Conservation (phyloP, 2,113 vertebrate species). For the Anoplopoma fimbria region DNA sequence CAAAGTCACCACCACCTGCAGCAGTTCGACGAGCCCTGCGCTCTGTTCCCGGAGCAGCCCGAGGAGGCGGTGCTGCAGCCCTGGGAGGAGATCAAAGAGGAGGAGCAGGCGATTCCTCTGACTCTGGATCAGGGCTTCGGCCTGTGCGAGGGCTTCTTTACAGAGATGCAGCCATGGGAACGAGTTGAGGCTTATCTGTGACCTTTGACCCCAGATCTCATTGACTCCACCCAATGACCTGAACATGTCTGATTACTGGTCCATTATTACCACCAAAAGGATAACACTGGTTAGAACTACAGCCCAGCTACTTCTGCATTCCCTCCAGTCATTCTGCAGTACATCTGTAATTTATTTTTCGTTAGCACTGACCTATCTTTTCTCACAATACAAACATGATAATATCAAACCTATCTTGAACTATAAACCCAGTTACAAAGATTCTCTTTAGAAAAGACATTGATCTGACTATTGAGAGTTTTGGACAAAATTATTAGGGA, state of each 20-base stretch:
- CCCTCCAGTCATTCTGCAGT: constrained; percentile 28
- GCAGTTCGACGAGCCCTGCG: constrained; percentile 79
- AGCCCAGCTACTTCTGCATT: neutral
- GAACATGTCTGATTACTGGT: constrained; percentile 18
- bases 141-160: constrained; percentile 85
- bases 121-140: constrained; percentile 83
- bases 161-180: constrained; percentile 86
- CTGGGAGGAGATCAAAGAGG: constrained; percentile 86
- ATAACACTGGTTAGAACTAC: constrained; percentile 19
- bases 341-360: constrained; percentile 19
- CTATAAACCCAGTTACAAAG: neutral
- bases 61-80: constrained; percentile 77
- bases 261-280: constrained; percentile 8
- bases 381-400: neutral
- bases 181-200: constrained; percentile 82
- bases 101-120: constrained; percentile 76
- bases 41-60: constrained; percentile 78
- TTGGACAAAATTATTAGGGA: neutral
- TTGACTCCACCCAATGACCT: constrained; percentile 21
- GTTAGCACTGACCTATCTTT: constrained; percentile 1
- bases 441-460: constrained; percentile 6
- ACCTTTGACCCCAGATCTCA: constrained; percentile 59
- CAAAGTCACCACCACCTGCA: constrained; percentile 70
- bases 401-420: constrained; percentile 9
- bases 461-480: neutral